Evolutionary conservation across 1,140 invertebrate genomes (phyloP), one percentile per base, ranked within the genome.

Genomic region (Diploscapter pachys): DNA sequence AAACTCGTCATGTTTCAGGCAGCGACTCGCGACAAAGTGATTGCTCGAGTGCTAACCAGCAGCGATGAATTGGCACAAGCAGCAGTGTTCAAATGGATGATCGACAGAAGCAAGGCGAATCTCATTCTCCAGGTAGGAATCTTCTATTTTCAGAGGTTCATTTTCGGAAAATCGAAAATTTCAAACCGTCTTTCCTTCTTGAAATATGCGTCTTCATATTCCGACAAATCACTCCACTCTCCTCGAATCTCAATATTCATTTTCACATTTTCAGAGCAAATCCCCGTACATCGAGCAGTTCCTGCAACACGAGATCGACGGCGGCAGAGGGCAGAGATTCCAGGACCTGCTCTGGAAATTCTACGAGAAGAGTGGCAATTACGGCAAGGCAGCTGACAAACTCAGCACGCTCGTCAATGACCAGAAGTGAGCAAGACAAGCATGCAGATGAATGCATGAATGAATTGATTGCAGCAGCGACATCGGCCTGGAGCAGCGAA

Each of bases 321-420:
- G 63, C 5, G 79, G 79, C 49, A 71, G 79, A 3, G 78, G 71
- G 31, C 56, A 68, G 4, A 69, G 65, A 5, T 83, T 78, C 70
- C 71, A 93, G 63, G 94, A 98, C 86, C 88, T 98, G 71, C 87
- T 98, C 11, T 98, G 95, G 95, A 94, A 94, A 86, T 95, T 92
- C 86, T 95, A 98, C 83, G 95, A 98, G 85, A 92, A 92, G 82
- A 92, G 91, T 82, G 91, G 91, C 53, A 93, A 97, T 85, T 95
- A 95, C 86, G 90, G 91, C 5, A 92, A 92, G 6, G 95, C 95
- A n/a, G 94, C 96, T 3, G 91, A 92, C 81, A 93, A 97, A 72
- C 88, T 98, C 0, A 90, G 93, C 74, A 91, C 91, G 78, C 88
- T 98, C 67, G 93, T 95, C 9, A 92, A 92, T 56, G 91, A 91